Conservation (phyloP, 2,113 vertebrate genomes). For the Cyprinodon variegatus region DNA sequence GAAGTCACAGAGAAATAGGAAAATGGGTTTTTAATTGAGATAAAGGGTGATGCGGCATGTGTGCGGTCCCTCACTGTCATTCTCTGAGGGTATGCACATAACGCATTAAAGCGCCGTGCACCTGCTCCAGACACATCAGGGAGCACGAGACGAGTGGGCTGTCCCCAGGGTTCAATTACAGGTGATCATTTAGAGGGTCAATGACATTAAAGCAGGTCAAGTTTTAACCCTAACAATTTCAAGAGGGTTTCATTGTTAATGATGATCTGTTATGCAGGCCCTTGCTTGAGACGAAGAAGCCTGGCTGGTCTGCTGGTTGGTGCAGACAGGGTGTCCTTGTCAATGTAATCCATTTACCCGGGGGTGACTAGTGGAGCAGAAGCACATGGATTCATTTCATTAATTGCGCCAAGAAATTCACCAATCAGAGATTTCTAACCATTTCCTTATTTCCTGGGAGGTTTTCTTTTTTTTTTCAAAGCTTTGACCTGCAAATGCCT, state of each 20-base stretch:
- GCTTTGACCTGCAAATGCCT: background rate
- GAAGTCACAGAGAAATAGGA: constrained; percentile 57
- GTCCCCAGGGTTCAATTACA: constrained; percentile 67
- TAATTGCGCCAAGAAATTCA: constrained; percentile 69
- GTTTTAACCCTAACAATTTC: constrained; percentile 43
- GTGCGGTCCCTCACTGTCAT: constrained; percentile 53
- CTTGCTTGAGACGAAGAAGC: constrained; percentile 46
- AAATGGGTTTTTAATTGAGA: constrained; percentile 76
- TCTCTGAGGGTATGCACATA: constrained; percentile 40
- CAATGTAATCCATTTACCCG: constrained; percentile 61
- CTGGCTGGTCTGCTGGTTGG: constrained; percentile 28
- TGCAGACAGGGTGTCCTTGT: constrained; percentile 69
- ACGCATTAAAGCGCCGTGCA: constrained; percentile 40
- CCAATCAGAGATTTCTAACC: constrained; percentile 59
- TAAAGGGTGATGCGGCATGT: constrained; percentile 51
- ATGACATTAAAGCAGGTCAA: constrained; percentile 65
- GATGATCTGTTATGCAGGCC: constrained; percentile 62
- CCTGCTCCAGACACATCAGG: constrained; percentile 56
- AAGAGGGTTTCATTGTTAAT: constrained; percentile 55
- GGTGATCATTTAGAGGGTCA: constrained; percentile 71
- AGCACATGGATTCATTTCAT: constrained; percentile 68
- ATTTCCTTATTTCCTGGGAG: background rate
- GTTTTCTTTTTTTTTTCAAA: background rate
- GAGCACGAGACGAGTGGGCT: constrained; percentile 21
- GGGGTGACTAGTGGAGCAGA: constrained; percentile 40